Base-by-base conservation (phyloP, 2,797 vertebrate species). In the Eulemur coronatus region DNA sequence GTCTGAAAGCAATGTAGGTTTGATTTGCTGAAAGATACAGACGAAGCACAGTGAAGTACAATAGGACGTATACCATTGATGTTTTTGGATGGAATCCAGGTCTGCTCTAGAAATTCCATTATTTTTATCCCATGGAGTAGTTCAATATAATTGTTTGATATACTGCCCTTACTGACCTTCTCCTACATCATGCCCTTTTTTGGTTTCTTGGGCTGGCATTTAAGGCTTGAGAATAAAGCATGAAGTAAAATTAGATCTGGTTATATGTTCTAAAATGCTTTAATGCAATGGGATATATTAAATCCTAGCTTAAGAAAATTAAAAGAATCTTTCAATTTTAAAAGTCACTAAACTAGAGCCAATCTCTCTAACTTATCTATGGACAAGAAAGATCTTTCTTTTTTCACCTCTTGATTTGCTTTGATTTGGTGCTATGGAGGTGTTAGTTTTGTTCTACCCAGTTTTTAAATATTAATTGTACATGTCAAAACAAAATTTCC, bases 391-490 rank as follows among this genome's bases (percentile, higher is more conserved):
- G 95, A 95, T 79, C 87, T 95, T 91, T 59, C 8, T 15, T 48
- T 94, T 72, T 0, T 6, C 46, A 52, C 41, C 0, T 87, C 48
- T 82, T 89, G 76, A 97, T 93, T 87, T 75, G 35, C 55, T 93
- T 93, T 81, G 50, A 70, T 84, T 94, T 96, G 55, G 20, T 95
- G 48, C 59, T 82, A 96, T 91, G 89, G 84, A 97, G 50, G 57
- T 96, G 52, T 90, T 97, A 97, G 98, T 97, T 97, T 98, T 89
- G 97, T 98, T 98, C 90, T 15, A 96, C 89, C 11, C 4, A 97
- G 80, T 72, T 97, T 97, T 94, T 94, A 98, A 95, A 97, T 98
- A 95, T 96, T 98, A 97, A 97, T 95, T 98, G 89, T 95, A 70
- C n/a, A 7, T 98, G 75, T 96, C 88, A 97, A 98, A 97, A 97